Evolutionary conservation across 2,113 vertebrate genomes (phyloP).

Genomic region (Montifringilla adamsi): DNA sequence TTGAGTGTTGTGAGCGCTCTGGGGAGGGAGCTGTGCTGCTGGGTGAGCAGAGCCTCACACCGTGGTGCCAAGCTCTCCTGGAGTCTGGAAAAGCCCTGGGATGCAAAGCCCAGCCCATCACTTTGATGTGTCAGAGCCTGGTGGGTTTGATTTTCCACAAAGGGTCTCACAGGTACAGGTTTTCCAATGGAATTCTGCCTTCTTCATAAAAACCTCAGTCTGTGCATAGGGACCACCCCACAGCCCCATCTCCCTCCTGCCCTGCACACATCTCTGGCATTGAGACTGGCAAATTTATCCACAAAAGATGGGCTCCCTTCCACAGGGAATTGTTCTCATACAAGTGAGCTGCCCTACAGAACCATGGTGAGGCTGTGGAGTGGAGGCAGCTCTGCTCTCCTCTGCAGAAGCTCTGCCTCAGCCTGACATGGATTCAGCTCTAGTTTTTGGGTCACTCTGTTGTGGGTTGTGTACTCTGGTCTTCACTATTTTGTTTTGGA

Average conservation of each 20-base stretch:
- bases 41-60: neutral
- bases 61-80: neutral
- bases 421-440: fast-evolving
- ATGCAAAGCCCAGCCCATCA: neutral
- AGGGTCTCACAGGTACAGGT: neutral
- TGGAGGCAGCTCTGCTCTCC: neutral
- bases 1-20: neutral
- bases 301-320: neutral
- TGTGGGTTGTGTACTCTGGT: neutral
- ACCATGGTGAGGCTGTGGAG: neutral
- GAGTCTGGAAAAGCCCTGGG: neutral
- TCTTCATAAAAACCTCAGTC: neutral
- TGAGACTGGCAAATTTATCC: neutral
- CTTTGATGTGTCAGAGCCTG: neutral
- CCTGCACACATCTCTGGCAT: neutral
- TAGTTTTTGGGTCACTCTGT: neutral
- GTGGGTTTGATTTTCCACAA: neutral
- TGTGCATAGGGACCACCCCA: too few relatives aligned
- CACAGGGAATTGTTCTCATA: neutral
- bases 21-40: neutral
- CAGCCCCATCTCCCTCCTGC: neutral
- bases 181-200: neutral
- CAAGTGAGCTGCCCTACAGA: neutral
- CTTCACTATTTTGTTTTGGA: neutral
- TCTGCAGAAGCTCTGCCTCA: neutral